phyloP scores from a whole-genome alignment of 1,140 invertebrate species.

The Bombus ignitus region DNA sequence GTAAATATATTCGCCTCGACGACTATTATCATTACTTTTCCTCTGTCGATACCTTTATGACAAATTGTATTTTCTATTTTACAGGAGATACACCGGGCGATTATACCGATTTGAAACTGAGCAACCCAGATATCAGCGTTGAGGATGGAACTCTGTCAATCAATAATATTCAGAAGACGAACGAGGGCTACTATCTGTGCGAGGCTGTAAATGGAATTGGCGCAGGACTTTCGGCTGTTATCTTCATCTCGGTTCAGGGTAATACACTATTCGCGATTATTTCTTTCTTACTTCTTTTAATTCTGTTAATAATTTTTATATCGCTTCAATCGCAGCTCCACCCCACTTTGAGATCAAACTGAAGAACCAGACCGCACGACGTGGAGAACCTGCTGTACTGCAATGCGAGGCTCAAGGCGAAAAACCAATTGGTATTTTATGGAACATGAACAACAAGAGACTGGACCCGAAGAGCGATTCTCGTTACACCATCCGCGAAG shows the following conservation, averaged over 20 bases:
- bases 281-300: background rate
- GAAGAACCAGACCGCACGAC: constrained; percentile 93
- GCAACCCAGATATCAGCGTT: constrained; percentile 93
- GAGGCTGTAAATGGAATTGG: constrained; percentile 98
- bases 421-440: constrained; percentile 97
- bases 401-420: constrained; percentile 98
- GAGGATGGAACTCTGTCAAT: constrained; percentile 95
- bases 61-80: constrained; percentile 52
- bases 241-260: constrained; percentile 96
- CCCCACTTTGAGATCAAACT: constrained; percentile 97
- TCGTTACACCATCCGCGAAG: constrained; percentile 95
- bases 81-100: constrained; percentile 94
- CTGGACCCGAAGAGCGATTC: constrained; percentile 93
- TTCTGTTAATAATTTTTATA: constrained; percentile 16
- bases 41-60: no score
- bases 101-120: constrained; percentile 95
- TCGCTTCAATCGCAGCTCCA: constrained; percentile 87
- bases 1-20: constrained; percentile 82
- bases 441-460: constrained; percentile 97
- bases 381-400: constrained; percentile 94
- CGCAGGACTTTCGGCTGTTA: constrained; percentile 95
- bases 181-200: constrained; percentile 97
- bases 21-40: background rate
- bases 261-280: constrained; percentile 55
- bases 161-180: constrained; percentile 94